Evolutionary conservation across 2,888 invertebrate species (phyloP), one percentile per base, ranked within the genome.

Genomic region (Polydrusus tereticollis): DNA sequence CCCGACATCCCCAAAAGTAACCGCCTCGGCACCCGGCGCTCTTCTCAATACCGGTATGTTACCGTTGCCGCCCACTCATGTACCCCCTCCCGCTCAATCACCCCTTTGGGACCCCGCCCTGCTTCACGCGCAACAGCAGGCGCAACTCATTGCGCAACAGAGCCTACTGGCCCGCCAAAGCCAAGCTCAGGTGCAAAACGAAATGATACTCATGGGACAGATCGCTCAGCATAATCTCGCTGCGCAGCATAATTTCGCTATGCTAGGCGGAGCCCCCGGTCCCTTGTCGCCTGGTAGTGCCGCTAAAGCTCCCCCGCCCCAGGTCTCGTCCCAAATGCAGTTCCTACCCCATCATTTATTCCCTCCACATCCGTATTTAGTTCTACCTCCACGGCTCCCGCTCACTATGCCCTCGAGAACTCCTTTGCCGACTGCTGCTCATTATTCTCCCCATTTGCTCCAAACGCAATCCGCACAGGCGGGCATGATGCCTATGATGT

Each of bases 91-190:
- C 84, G 73, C 69, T 12, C 73, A 65, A 45, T 59, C 60, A 81
- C 81, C 75, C 80, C 82, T 65, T 82, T 85, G 86, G 85, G 84
- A 85, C 77, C 83, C 86, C 2, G 86, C 87, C 0, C 79, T 88
- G 45, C 82, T 87, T 1, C 68, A 72, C 68, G 88, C 88, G 6
- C 88, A 88, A 77, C 88, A 88, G 77, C 88, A 89, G 76, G 88
- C 88, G 1, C 88, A 88, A 76, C 87, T 88, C 75, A 92, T 92
- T 82, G 92, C 92, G 62, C 92, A 92, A 81, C 92, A 92, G 82
- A 91, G 87, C 85, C 86, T 92, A 52, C 84, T 92, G 70, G 90
- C 89, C 58, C 87, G 89, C 2, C 93, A 92, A 78, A 36, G 66
- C 12, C 74, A 74, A 43, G 90, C 90, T 82, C 91, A 89, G 52